Percentiles rank a stretch among this genome's conserved stretches.
phyloP scores from a whole-genome alignment of 1,140 invertebrate genomes.

The Psilanteris sp. region DNA sequence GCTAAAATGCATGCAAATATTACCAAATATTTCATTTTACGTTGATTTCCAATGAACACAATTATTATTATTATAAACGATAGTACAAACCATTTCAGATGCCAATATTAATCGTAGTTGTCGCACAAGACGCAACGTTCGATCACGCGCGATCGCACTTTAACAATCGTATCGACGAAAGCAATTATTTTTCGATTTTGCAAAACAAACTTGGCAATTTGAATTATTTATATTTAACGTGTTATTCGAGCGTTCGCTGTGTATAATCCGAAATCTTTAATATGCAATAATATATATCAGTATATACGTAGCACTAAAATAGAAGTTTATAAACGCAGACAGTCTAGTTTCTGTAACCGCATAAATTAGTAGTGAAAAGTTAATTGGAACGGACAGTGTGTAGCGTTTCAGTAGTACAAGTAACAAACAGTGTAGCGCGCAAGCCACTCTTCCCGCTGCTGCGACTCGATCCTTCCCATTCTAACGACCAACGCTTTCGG shows the following conservation, averaged over 20 bases:
- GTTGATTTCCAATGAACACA: conserved; percentile 14
- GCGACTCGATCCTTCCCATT: conserved; percentile 54
- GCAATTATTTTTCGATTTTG: too few relatives aligned
- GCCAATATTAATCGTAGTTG: too few relatives aligned
- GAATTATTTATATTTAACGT: too few relatives aligned
- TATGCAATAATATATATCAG: too few relatives aligned
- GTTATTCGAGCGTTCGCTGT: too few relatives aligned
- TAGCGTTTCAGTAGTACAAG: conserved; percentile 61
- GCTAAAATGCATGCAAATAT: conserved; percentile 25
- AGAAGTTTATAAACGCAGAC: conserved; percentile 43
- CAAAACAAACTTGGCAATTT: too few relatives aligned
- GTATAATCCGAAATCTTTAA: too few relatives aligned
- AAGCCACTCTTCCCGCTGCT: conserved; percentile 33
- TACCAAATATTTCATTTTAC: conserved; percentile 9
- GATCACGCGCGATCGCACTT: too few relatives aligned
- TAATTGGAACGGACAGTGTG: conserved; percentile 62
- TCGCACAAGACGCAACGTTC: too few relatives aligned
- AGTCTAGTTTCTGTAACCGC: conserved; percentile 53
- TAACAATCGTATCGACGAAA: too few relatives aligned
- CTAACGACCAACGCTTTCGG: conserved; percentile 57
- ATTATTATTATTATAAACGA: conserved; percentile 19
- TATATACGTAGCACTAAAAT: conserved; percentile 26
- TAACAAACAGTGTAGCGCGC: conserved; percentile 57
- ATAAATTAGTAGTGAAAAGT: conserved; percentile 65
- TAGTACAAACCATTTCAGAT: too few relatives aligned